Evolutionary conservation across 2,113 vertebrate species (phyloP).

Genomic region (Beaufortia kweichowensis): DNA sequence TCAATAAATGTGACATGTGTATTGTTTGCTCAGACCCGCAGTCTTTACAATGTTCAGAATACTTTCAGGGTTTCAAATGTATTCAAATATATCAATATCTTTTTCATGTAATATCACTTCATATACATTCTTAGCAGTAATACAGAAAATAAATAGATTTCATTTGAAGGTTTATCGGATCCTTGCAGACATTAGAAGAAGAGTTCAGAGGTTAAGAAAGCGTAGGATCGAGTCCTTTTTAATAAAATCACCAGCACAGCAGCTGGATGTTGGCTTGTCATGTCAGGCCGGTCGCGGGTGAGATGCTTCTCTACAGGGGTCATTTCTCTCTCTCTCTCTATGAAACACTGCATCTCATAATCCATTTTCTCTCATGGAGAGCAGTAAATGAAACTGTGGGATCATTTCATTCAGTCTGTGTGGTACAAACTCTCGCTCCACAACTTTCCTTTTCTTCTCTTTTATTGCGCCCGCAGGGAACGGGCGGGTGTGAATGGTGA

Average conservation of each 20-base stretch:
- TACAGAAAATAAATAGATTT: no score
- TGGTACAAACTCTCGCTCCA: slow-evolving; percentile 17
- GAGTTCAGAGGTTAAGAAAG: background rate
- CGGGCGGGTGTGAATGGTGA: slow-evolving; percentile 57
- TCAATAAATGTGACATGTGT: slow-evolving; percentile 9
- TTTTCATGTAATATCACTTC: no score
- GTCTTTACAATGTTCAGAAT: no score
- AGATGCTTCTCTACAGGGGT: background rate
- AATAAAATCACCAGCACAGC: background rate
- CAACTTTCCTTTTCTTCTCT: slow-evolving; percentile 17
- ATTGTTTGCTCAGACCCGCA: no score
- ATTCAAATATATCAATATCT: no score
- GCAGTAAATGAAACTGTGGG: slow-evolving; percentile 62
- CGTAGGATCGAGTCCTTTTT: no score
- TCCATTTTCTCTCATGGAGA: slow-evolving; percentile 57
- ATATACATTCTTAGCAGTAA: no score
- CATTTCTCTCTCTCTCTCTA: slow-evolving; percentile 27
- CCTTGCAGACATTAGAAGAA: background rate
- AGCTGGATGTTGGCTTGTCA: background rate
- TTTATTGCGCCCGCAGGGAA: slow-evolving; percentile 27
- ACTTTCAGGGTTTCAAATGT: no score
- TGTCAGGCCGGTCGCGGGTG: background rate
- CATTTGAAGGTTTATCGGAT: background rate
- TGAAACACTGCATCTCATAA: slow-evolving; percentile 52
- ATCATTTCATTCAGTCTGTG: slow-evolving; percentile 55